phyloP scores from a whole-genome alignment of 2,888 invertebrate species.

The Sussaba pulchella region DNA sequence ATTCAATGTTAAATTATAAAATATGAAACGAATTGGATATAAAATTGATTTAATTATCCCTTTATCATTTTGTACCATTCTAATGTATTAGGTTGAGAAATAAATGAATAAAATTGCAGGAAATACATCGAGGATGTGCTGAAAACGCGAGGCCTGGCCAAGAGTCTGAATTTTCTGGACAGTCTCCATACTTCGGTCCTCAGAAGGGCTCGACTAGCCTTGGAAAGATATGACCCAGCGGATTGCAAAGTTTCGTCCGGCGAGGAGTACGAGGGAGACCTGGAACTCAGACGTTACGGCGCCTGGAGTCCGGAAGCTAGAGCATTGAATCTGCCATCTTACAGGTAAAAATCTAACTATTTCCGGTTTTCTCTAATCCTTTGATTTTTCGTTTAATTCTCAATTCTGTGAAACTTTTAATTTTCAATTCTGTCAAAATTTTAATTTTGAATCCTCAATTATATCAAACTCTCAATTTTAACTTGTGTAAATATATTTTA shows the following conservation, averaged over 20 bases:
- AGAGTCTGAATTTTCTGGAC: conserved; percentile 92
- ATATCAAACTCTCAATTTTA: no score
- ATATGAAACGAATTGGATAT: no score
- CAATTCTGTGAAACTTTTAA: no score
- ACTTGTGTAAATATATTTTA: no score
- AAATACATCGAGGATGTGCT: conserved; percentile 94
- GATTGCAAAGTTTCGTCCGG: conserved; percentile 59
- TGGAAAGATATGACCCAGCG: conserved; percentile 86
- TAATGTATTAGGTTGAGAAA: no score
- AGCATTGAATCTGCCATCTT: conserved; percentile 93
- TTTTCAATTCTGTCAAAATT: no score
- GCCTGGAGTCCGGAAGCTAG: conserved; percentile 91
- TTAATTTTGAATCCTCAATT: no score
- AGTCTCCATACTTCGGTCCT: conserved; percentile 89
- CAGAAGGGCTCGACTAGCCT: conserved; percentile 89
- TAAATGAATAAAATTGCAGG: conserved; percentile 82
- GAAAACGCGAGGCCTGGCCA: conserved; percentile 94
- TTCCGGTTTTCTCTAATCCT: background rate
- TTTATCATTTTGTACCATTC: no score
- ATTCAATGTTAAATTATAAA: no score
- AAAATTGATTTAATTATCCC: no score
- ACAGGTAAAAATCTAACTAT: conserved; percentile 84
- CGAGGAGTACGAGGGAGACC: conserved; percentile 84
- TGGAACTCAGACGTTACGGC: conserved; percentile 88
- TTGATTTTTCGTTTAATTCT: no score